Evolutionary conservation across 1,140 invertebrate species (phyloP), one percentile per base, ranked within the genome.

Genomic region (Drosophila arawakana): DNA sequence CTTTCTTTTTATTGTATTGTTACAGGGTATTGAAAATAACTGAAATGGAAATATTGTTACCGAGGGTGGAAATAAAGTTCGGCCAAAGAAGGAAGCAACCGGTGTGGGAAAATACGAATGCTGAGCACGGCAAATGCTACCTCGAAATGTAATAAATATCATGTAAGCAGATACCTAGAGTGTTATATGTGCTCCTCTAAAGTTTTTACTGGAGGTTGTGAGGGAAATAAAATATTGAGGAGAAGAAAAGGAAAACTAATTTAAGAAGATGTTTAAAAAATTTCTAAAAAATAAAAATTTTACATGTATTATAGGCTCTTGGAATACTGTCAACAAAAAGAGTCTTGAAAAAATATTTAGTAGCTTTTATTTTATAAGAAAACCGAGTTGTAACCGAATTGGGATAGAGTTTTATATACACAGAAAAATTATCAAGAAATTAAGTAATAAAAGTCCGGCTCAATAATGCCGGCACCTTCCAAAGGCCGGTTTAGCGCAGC

Each of bases 71-170:
- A 70, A 55, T 25, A 55, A 63, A 62, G 52, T 58, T 34, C n/a
- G 34, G 18, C 15, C 13, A 41, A 30, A 30, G 15, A 47, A 37
- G 43, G 44, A 8, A 61, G 43, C 10, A 37, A 44, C 9, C 44
- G 54, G 52, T 71, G 39, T 39, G 59, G 55, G 9, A 18, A 34
- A 60, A 34, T 25, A 21, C 61, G 54, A 58, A 52, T 57, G 52
- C 69, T 66, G 69, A 71, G 60, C 50, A 39, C 39, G 57, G 59
- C 68, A 71, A 63, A 63, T 63, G 59, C 60, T 55, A 25, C 61
- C 35, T 11, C 69, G 61, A 66, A 34, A 43, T 52, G 54, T 72
- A 72, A 66, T 72, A 66, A 59, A 72, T 65, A 72, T 72, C 61
- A 66, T 72, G 61, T 59, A 72, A 66, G 69, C 44, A 72, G 44